These are phyloP conservation scores for Cladopsammia gracilis DNA, from an alignment of 64 coral and sea anemone species.

Conservation along the genomic window DNA sequence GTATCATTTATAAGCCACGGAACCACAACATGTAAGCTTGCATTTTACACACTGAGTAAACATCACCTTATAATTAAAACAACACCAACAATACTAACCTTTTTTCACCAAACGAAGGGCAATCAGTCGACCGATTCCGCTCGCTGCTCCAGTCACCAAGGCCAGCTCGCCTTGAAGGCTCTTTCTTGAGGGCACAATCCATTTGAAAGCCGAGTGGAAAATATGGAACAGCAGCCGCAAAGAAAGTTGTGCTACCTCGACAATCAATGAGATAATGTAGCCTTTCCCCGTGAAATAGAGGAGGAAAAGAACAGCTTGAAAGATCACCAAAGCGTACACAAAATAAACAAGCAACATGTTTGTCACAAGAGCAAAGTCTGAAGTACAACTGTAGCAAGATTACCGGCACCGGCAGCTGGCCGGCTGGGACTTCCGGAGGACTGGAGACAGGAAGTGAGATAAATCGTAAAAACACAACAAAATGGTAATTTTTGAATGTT, in stretches of 20 bases:
- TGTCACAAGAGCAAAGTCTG: not conserved
- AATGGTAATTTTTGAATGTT: no score
- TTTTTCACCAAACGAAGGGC: conserved; percentile 72
- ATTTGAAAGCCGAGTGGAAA: conserved; percentile 52
- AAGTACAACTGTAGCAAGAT: not conserved
- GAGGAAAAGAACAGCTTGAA: conserved; percentile 72
- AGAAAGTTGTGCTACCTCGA: conserved; percentile 40
- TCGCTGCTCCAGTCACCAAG: conserved; percentile 84
- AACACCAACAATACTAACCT: conserved; percentile 52
- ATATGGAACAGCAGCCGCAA: conserved; percentile 23
- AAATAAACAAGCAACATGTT: conserved; percentile 18
- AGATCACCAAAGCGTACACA: conserved; percentile 62
- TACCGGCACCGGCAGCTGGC: not conserved
- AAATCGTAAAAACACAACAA: not conserved
- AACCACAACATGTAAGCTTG: not conserved
- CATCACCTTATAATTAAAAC: no score
- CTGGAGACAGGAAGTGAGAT: conserved; percentile 4
- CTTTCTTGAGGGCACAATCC: conserved; percentile 66
- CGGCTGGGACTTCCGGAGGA: not conserved
- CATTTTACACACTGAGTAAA: no score
- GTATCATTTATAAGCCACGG: no score
- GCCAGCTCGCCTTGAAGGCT: conserved; percentile 63
- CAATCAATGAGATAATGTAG: conserved; percentile 50
- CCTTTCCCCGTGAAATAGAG: conserved; percentile 89
- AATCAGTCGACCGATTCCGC: conserved; percentile 87